phyloP scores from a whole-genome alignment of 2,888 invertebrate species.

The Caenorhabditis sulstoni region DNA sequence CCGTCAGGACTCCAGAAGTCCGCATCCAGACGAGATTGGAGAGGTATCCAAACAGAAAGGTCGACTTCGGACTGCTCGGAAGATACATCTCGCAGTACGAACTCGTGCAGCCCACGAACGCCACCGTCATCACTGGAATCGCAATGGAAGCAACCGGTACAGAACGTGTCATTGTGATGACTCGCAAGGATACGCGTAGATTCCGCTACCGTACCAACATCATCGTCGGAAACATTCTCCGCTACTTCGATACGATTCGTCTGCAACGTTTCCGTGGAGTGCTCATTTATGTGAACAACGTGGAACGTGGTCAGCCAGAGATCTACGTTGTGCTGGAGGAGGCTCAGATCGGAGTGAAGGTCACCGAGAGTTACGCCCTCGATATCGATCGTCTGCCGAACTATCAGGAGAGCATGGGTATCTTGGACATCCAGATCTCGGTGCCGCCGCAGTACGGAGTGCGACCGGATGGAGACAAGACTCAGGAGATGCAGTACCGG shows the following conservation, averaged over 20 bases:
- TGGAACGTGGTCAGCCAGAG: constrained; percentile 79
- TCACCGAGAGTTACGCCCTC: constrained; percentile 73
- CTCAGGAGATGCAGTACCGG: constrained; percentile 74
- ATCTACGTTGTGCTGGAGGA: constrained; percentile 80
- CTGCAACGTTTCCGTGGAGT: constrained; percentile 79
- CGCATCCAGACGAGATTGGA: constrained; percentile 78
- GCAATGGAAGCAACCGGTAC: constrained; percentile 70
- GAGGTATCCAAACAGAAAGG: constrained; percentile 79
- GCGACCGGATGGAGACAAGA: constrained; percentile 79
- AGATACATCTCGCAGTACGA: constrained; percentile 76
- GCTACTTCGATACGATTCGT: constrained; percentile 80
- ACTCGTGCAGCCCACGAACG: constrained; percentile 80
- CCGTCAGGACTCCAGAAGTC: constrained; percentile 75
- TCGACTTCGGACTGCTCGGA: constrained; percentile 76
- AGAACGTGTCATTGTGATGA: constrained; percentile 77
- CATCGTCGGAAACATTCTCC: constrained; percentile 79
- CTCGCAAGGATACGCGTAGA: constrained; percentile 79
- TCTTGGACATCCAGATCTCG: constrained; percentile 77
- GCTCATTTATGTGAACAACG: constrained; percentile 80
- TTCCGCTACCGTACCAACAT: constrained; percentile 78
- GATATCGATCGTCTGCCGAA: constrained; percentile 79
- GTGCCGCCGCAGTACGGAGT: constrained; percentile 80
- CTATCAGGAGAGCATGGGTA: constrained; percentile 80
- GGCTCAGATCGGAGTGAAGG: constrained; percentile 73
- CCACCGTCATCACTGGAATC: constrained; percentile 79